Evolutionary conservation across 2,888 invertebrate species (phyloP).

Genomic region (Macrosoma leucophasiata): DNA sequence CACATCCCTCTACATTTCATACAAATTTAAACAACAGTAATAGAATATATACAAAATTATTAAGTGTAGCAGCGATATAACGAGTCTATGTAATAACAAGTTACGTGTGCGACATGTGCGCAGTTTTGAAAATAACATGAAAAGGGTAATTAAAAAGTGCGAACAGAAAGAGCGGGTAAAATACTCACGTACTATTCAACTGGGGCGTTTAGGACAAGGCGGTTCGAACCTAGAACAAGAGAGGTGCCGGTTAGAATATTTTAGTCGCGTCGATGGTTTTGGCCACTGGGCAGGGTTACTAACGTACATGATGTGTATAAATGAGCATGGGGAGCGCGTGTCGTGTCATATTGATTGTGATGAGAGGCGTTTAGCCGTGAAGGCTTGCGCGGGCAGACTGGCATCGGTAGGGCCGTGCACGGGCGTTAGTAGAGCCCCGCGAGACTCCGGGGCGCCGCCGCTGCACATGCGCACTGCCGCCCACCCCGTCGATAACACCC

Average conservation of each 20-base stretch:
- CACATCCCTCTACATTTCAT: too few relatives aligned
- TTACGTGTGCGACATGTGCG: too few relatives aligned
- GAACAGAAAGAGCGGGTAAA: conserved; percentile 26
- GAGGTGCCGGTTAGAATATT: conserved; percentile 33
- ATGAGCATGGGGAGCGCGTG: conserved; percentile 35
- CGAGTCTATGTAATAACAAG: too few relatives aligned
- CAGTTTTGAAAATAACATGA: too few relatives aligned
- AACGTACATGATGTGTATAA: conserved; percentile 43
- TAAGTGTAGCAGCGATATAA: too few relatives aligned
- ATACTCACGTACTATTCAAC: conserved; percentile 46
- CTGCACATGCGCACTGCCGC: conserved; percentile 62
- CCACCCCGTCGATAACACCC: conserved; percentile 66
- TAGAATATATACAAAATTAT: too few relatives aligned
- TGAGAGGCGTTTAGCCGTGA: conserved; percentile 39
- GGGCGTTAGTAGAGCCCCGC: conserved; percentile 59
- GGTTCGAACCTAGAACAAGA: conserved; percentile 54
- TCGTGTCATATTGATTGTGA: conserved; percentile 24
- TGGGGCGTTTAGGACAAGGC: conserved; percentile 37
- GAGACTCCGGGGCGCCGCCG: conserved; percentile 67
- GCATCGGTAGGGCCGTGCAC: conserved; percentile 46
- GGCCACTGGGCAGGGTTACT: conserved; percentile 9
- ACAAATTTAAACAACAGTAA: too few relatives aligned
- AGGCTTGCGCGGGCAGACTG: conserved; percentile 55
- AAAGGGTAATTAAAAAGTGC: conserved; percentile 14
- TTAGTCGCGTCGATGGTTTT: conserved; percentile 7